Base-by-base conservation (phyloP, 2,888 invertebrate genomes). In the Bellardia bayeri region DNA sequence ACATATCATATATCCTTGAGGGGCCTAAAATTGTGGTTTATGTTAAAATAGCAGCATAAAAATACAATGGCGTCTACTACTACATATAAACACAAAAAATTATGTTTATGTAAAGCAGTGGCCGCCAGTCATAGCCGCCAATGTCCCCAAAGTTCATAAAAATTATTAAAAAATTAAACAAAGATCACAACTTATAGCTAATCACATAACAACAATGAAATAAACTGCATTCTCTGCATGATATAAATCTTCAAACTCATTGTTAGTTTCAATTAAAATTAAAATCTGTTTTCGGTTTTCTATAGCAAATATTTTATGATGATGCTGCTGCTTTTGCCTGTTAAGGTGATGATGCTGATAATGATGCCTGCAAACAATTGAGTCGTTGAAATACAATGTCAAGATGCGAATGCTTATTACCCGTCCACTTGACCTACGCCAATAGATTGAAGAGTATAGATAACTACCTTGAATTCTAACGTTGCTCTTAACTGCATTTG, bases 221-320 rank as follows among this genome's bases (percentile, higher is more conserved):
- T 4, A 37, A 37, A 37, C 4, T 6, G 5, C 3, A 3, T 37
- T 37, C 4, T 5, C 37, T 37, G 4, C 5, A 37, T 37, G 37
- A 42, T 76, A 42, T 63, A 69, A 23, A 54, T 49, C 66, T 84
- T 75, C 69, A 63, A 74, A 49, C 61, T 69, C 56, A 13, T 63
- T 68, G 58, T 72, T 56, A 63, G 42, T 56, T 85, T 85, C 49
- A 64, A 85, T 71, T 85, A 80, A 61, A 61, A 37, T 66, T 61
- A 30, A 33, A 45, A 23, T 66, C 49, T 58, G 51, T 51, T 37
- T 54, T 51, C 7, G 23, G 13, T 49, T 33, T 66, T 69, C 11
- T 7, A 13, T 42, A 54, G 42, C 40, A 40, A 56, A 54, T 8
- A 49, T 6, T 40, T 66, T 63, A 14, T 23, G 51, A 33, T 45